These are phyloP conservation scores for Coptotermes formosanus DNA, from an alignment of 1,140 invertebrate species.

Conservation along the genomic window DNA sequence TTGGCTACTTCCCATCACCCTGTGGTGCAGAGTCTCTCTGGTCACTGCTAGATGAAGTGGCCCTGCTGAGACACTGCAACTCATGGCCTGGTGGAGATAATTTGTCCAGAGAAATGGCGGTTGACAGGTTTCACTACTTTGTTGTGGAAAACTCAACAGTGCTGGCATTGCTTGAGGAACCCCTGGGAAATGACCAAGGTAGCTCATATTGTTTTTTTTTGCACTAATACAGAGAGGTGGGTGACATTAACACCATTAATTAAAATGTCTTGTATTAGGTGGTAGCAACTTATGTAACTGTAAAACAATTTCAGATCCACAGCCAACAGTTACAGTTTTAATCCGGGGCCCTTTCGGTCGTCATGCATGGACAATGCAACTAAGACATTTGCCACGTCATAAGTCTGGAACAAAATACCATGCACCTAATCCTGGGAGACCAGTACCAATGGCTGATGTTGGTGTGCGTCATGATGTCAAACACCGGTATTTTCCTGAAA, in stretches of 20 bases:
- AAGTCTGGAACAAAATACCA: conserved; percentile 71
- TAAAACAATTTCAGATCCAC: conserved; percentile 46
- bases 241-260: background rate
- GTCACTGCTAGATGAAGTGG: conserved; percentile 84
- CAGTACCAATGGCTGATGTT: conserved; percentile 70
- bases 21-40: conserved; percentile 82
- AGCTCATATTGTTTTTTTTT: background rate
- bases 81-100: conserved; percentile 52
- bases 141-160: conserved; percentile 87
- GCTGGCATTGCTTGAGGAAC: conserved; percentile 87
- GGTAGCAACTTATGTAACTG: background rate
- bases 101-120: conserved; percentile 54
- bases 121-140: conserved; percentile 82
- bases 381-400: conserved; percentile 76
- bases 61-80: conserved; percentile 77
- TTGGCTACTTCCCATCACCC: conserved; percentile 78
- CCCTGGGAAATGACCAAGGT: conserved; percentile 76
- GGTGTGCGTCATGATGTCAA: conserved; percentile 57
- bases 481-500: conserved; percentile 79
- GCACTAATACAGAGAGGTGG: background rate
- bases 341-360: conserved; percentile 89
- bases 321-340: conserved; percentile 67
- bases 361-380: conserved; percentile 91
- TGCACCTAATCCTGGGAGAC: conserved; percentile 70
- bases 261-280: background rate